These are phyloP conservation scores for Pachypanchax playfairii DNA, from an alignment of 2,113 vertebrate genomes.

Conservation along the genomic window DNA sequence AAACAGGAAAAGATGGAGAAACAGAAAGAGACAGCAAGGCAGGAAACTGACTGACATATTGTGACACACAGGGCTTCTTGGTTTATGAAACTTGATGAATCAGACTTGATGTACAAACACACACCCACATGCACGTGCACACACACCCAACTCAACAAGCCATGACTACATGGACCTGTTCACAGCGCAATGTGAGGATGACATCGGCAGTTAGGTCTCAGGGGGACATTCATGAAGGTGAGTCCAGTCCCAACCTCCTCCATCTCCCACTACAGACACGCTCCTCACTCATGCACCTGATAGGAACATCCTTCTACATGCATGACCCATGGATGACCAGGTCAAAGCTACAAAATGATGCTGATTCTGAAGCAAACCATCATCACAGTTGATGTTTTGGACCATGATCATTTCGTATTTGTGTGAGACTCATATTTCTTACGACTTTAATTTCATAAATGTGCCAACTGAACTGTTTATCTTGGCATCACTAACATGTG, in stretches of 20 bases:
- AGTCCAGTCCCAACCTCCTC: conserved; percentile 43
- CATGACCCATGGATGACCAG: too few species aligned
- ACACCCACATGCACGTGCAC: conserved; percentile 15
- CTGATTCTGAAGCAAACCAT: too few species aligned
- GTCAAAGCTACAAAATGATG: too few species aligned
- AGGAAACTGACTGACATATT: conserved; percentile 59
- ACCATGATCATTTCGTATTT: too few species aligned
- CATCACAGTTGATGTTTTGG: too few species aligned
- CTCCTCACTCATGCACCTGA: conserved; percentile 4
- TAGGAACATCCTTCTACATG: not conserved
- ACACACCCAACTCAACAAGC: not conserved
- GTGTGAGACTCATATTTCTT: too few species aligned
- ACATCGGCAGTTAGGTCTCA: conserved; percentile 6
- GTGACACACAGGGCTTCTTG: conserved; percentile 63
- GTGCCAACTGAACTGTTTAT: too few species aligned
- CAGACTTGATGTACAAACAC: conserved; percentile 49
- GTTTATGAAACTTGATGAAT: conserved; percentile 71
- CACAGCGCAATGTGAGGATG: conserved; percentile 23
- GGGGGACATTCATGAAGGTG: conserved; percentile 5
- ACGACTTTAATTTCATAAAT: too few species aligned
- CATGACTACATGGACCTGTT: conserved; percentile 18
- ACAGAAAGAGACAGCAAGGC: conserved; percentile 11
- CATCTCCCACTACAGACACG: conserved; percentile 12
- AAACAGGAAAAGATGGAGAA: conserved; percentile 36
- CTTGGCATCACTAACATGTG: too few species aligned